These are phyloP conservation scores for Cylloceria caligata DNA, from an alignment of 2,888 invertebrate genomes.

Conservation along the genomic window DNA sequence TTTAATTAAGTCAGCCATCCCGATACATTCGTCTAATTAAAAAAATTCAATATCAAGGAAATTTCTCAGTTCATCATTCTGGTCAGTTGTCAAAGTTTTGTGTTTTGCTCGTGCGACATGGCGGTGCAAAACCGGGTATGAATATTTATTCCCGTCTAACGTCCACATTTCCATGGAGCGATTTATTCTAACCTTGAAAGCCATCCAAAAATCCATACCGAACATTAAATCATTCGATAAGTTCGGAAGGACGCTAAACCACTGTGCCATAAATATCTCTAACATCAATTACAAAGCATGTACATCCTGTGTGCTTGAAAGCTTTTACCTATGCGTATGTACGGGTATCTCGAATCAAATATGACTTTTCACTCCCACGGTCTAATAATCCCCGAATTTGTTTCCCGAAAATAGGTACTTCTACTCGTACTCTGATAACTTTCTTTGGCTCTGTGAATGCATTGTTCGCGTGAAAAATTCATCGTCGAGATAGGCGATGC, in stretches of 20 bases:
- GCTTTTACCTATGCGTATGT: neutral
- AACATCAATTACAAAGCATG: conserved; percentile 52
- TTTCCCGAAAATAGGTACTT: conserved; percentile 1
- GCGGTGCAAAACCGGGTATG: conserved; percentile 21
- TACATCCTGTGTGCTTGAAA: conserved; percentile 40
- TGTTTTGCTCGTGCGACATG: neutral
- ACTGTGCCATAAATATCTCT: conserved; percentile 54
- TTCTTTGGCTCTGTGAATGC: conserved; percentile 84
- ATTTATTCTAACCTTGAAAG: conserved; percentile 37
- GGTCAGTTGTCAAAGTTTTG: conserved; percentile 10
- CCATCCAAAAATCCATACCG: conserved; percentile 57
- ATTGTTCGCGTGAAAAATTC: neutral
- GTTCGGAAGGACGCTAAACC: conserved; percentile 52
- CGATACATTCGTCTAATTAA: conserved; percentile 50
- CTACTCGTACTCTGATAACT: conserved; percentile 79
- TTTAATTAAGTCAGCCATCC: conserved; percentile 46
- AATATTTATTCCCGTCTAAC: conserved; percentile 33
- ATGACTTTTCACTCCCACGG: neutral
- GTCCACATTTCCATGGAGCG: conserved; percentile 28
- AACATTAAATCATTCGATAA: conserved; percentile 41
- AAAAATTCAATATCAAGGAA: conserved; percentile 36
- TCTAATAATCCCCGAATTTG: neutral
- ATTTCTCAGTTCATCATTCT: neutral
- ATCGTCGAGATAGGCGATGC: neutral
- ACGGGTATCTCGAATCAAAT: neutral